These are phyloP conservation scores for Ardeotis arabs DNA, from an alignment of 2,113 vertebrate genomes.

Conservation along the genomic window DNA sequence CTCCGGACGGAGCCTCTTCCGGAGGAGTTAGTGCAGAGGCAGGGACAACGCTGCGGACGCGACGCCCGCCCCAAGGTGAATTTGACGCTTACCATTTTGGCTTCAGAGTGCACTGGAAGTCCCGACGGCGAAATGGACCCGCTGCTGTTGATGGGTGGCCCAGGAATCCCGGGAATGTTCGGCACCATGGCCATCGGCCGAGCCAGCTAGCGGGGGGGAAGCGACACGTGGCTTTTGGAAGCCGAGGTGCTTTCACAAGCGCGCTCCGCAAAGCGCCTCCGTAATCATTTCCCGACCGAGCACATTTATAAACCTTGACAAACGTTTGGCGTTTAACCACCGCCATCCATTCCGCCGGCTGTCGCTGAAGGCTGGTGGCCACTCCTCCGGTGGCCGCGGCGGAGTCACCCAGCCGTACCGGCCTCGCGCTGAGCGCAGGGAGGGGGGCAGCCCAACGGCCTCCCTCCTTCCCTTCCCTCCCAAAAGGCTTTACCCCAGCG, in stretches of 20 bases:
- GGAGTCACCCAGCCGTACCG: background rate
- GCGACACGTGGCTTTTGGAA: background rate
- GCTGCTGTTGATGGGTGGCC: conserved; percentile 89
- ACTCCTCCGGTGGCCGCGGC: background rate
- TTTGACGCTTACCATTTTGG: conserved; percentile 89
- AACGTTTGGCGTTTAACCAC: background rate
- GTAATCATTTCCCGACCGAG: background rate
- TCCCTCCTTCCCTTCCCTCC: background rate
- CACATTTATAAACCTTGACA: background rate
- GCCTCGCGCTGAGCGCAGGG: background rate
- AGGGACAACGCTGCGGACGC: background rate
- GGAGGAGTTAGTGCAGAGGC: background rate
- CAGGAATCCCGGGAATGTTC: conserved; percentile 97
- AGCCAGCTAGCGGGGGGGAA: conserved; percentile 80
- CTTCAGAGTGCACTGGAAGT: conserved; percentile 88
- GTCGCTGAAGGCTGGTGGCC: background rate
- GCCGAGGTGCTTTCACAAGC: background rate
- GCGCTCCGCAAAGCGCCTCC: background rate
- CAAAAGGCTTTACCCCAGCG: background rate
- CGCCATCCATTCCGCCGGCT: accelerated
- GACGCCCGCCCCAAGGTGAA: background rate
- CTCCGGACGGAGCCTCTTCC: background rate
- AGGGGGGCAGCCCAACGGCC: background rate
- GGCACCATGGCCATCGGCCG: conserved; percentile 93
- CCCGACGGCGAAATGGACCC: conserved; percentile 91